A percentile compares a stretch with the other conserved stretches of the same genome.
Evolutionary conservation across 2,888 invertebrate species (phyloP).

Genomic region (Zaprionus obscuricornis): DNA sequence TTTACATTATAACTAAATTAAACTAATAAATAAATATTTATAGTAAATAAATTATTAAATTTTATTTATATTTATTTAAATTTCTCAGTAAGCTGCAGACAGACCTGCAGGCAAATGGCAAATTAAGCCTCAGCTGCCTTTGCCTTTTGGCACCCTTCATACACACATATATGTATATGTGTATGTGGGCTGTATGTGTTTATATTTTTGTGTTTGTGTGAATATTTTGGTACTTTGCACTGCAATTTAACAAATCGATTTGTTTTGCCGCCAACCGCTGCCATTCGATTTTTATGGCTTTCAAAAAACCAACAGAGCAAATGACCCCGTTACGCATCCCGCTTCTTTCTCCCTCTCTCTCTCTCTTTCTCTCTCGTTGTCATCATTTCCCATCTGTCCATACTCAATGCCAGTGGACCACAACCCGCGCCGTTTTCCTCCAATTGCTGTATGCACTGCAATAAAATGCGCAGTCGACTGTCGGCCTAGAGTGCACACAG

Average conservation of each 20-base stretch:
- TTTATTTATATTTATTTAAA: too few species aligned
- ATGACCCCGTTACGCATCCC: conserved; percentile 50
- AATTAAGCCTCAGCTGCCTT: too few species aligned
- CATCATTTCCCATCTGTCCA: too few species aligned
- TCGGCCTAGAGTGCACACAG: conserved; percentile 50
- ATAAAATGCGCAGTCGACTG: conserved; percentile 65
- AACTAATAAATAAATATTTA: too few species aligned
- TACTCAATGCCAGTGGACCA: too few species aligned
- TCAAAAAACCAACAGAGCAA: conserved; percentile 71
- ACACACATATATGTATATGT: background rate
- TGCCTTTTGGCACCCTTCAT: background rate
- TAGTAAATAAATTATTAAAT: too few species aligned
- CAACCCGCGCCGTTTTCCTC: too few species aligned
- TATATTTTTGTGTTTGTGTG: conserved; percentile 17
- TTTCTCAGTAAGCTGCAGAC: too few species aligned
- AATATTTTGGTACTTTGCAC: conserved; percentile 63
- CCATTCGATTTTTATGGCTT: conserved; percentile 76
- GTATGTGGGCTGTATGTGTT: background rate
- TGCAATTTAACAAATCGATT: conserved; percentile 79
- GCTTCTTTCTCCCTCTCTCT: background rate
- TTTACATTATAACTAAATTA: too few species aligned
- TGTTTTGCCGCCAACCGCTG: conserved; percentile 54
- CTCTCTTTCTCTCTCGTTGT: background rate
- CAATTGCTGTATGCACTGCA: conserved; percentile 43
- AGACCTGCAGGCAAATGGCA: too few species aligned